Evolutionary conservation across 1,140 invertebrate species (phyloP).

Genomic region (Atta colombica): DNA sequence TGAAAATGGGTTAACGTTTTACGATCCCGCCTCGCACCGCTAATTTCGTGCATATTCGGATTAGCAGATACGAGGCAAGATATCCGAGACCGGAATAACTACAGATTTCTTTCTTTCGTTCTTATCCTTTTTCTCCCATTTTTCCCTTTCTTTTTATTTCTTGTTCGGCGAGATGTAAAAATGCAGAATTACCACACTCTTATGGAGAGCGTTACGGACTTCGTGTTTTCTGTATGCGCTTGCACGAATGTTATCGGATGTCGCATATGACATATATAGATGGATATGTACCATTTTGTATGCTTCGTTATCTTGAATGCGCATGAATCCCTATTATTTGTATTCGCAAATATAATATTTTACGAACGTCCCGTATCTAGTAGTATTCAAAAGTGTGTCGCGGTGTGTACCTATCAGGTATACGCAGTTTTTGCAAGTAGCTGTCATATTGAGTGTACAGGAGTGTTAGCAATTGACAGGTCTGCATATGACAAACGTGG

Average conservation of each 20-base stretch:
- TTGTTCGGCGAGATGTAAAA: constrained; percentile 41
- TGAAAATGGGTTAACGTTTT: constrained; percentile 65
- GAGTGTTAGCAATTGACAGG: constrained; percentile 46
- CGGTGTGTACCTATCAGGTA: constrained; percentile 52
- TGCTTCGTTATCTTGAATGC: constrained; percentile 52
- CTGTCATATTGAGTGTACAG: constrained; percentile 51
- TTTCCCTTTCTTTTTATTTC: neutral
- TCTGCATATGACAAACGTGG: constrained; percentile 47
- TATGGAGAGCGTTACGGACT: constrained; percentile 46
- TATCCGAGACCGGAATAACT: constrained; percentile 52
- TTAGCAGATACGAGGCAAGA: constrained; percentile 58
- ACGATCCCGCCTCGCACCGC: constrained; percentile 47
- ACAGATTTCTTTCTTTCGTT: constrained; percentile 45
- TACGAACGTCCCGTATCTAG: constrained; percentile 35
- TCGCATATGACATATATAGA: constrained; percentile 31
- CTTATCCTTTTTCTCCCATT: neutral
- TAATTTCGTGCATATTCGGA: constrained; percentile 64
- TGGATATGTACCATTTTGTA: constrained; percentile 42
- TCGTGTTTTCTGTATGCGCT: constrained; percentile 41
- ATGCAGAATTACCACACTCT: constrained; percentile 46
- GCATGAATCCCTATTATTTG: constrained; percentile 24
- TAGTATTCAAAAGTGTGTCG: constrained; percentile 53
- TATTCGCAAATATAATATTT: constrained; percentile 44
- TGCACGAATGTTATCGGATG: constrained; percentile 57
- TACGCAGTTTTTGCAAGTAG: constrained; percentile 58